Evolutionary conservation across 2,888 invertebrate species (phyloP), one percentile per base, ranked within the genome.

Genomic region (Glyphotaelius pellucidus): DNA sequence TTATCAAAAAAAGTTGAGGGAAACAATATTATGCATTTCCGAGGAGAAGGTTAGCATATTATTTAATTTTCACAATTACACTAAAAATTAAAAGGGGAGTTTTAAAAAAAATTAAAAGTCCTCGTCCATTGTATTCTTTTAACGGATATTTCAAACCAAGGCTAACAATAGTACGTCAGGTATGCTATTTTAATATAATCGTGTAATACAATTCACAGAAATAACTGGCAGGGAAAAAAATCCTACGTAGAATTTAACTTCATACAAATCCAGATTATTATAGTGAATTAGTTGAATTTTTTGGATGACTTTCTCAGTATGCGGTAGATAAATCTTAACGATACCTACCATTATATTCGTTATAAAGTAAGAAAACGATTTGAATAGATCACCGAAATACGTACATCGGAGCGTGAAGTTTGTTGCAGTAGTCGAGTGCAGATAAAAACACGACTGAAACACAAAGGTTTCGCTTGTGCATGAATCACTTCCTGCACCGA

Each of bases 361-460:
- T 67, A 67, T 67, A 67, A 67, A 67, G 67, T 67, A 67, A 67
- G 86, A 86, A 30, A 86, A 85, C 47, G n/a, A 38, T 42, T 86
- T 86, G 42, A 86, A 86, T 42, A 35, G 30, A 35, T 42, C 42
- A 47, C 86, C 86, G 47, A 86, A 86, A 86, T 42, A 86, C 25
- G 86, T 30, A 42, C 86, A 86, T n/a, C 86, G 42, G 47, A 86
- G 38, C 86, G 86, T 42, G 86, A 86, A 86, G 86, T 85, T 85
- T n/a, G 38, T 85, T 85, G 38, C 67, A 67, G 67, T 67, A n/a
- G 67, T n/a, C 67, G 12, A 86, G n/a, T 86, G 86, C 86, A 42
- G 42, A 86, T 42, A 86, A 86, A 86, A 86, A 86, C 38, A 42
- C 86, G n/a, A 30, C 42, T 14, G 42, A 86, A 86, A 86, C 35